Conservation (phyloP, 2,797 vertebrate species). For the Peromyscus attwateri region DNA sequence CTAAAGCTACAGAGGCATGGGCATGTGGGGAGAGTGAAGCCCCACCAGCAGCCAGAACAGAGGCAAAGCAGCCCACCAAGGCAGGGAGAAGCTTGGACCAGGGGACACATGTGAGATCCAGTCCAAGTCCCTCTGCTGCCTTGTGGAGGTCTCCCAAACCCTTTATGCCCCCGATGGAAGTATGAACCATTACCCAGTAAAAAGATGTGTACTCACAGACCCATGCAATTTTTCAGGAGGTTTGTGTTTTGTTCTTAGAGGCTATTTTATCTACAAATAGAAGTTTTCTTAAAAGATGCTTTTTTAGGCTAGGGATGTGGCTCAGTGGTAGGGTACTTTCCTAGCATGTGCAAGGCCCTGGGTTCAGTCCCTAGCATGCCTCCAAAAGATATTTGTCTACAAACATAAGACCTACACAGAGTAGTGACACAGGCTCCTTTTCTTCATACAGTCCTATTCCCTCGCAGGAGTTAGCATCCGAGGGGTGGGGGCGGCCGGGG, state of each 20-base stretch:
- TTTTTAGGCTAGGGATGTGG: not conserved
- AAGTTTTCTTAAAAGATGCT: not conserved
- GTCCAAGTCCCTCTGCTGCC: not conserved
- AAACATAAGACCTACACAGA: not conserved
- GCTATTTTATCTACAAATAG: not conserved
- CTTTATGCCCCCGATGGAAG: accelerated
- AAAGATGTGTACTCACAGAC: not conserved
- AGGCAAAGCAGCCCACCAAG: not conserved
- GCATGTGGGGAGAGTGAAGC: not conserved
- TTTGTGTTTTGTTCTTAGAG: not conserved
- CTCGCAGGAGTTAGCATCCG: not conserved
- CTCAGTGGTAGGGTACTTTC: not conserved
- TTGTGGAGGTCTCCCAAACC: not conserved
- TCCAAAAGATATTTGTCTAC: not conserved
- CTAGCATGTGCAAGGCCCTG: not conserved
- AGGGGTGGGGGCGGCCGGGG: not conserved
- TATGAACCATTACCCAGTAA: not conserved
- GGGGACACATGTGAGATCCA: too few species aligned
- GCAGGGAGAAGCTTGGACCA: accelerated
- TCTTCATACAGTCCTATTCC: not conserved
- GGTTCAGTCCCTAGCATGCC: not conserved
- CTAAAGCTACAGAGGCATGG: not conserved
- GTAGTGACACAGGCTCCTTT: not conserved
- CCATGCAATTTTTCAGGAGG: not conserved
- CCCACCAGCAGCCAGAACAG: not conserved